A percentile compares a stretch with the other conserved stretches of the same genome.
phyloP scores from a whole-genome alignment of 1,140 invertebrate genomes.

The Vanessa atalanta region DNA sequence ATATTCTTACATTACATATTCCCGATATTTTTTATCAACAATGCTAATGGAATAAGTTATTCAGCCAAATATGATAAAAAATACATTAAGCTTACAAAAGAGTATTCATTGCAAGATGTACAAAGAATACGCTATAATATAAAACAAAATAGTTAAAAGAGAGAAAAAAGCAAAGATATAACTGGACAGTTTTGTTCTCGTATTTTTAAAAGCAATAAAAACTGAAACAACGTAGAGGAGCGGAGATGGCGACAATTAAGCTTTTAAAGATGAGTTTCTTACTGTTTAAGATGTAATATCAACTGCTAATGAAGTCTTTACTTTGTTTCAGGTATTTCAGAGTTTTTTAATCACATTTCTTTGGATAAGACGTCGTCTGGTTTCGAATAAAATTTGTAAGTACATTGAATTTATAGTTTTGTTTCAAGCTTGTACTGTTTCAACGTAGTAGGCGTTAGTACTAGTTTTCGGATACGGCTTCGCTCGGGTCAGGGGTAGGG shows the following conservation, averaged over 20 bases:
- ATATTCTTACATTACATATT: neutral
- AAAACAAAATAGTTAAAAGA: neutral
- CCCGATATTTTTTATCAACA: neutral
- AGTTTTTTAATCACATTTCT: constrained; percentile 5
- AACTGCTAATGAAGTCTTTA: constrained; percentile 9
- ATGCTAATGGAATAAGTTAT: neutral
- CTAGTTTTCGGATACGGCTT: too few relatives aligned
- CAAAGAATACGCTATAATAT: neutral
- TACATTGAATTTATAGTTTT: too few relatives aligned
- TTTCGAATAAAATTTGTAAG: neutral
- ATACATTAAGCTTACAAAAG: neutral
- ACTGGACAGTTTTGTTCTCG: neutral
- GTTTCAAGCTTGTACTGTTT: too few relatives aligned
- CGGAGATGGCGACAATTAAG: constrained; percentile 4
- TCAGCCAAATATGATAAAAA: neutral
- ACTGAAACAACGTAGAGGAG: neutral
- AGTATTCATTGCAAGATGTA: neutral
- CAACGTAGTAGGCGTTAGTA: too few relatives aligned
- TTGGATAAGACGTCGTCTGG: neutral
- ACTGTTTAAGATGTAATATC: constrained; percentile 11
- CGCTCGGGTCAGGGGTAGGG: too few relatives aligned
- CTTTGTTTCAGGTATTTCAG: constrained; percentile 14
- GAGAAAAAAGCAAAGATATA: neutral
- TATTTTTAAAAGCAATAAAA: constrained; percentile 1
- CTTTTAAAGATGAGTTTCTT: constrained; percentile 4